Percentiles rank a stretch among this genome's conserved stretches.
phyloP scores from a whole-genome alignment of 2,888 invertebrate genomes.

The Dascillus cervinus region DNA sequence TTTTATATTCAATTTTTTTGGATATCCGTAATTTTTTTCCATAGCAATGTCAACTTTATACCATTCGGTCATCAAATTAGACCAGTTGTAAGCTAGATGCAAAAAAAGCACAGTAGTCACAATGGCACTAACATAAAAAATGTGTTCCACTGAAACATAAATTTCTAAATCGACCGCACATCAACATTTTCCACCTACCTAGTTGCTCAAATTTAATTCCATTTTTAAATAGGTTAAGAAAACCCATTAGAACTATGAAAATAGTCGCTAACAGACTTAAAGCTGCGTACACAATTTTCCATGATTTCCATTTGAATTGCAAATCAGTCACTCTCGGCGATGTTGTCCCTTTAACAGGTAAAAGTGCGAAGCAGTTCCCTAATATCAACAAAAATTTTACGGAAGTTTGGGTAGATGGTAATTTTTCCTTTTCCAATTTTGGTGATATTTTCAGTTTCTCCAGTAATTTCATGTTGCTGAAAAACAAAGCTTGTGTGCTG shows the following conservation, averaged over 20 bases:
- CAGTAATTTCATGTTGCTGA: background rate
- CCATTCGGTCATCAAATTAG: conserved; percentile 30
- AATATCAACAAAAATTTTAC: conserved; percentile 13
- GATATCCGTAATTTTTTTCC: conserved; percentile 13
- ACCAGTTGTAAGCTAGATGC: conserved; percentile 43
- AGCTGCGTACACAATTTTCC: conserved; percentile 2
- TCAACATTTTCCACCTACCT: no score
- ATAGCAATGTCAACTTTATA: conserved; percentile 13
- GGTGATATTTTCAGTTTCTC: background rate
- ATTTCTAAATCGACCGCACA: no score
- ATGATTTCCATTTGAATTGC: conserved; percentile 7
- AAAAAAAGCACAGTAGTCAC: conserved; percentile 40
- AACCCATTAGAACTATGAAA: background rate
- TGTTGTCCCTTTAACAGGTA: conserved; percentile 14
- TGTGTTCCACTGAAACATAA: background rate
- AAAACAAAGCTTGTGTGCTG: background rate
- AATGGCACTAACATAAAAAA: background rate
- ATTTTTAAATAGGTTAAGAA: background rate
- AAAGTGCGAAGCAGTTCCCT: conserved; percentile 17
- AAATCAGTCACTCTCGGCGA: conserved; percentile 4
- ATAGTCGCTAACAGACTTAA: background rate
- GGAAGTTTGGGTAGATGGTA: conserved; percentile 3
- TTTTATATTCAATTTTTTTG: conserved; percentile 6
- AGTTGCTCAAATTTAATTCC: background rate
- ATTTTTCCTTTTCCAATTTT: background rate